Evolutionary conservation across 2,888 invertebrate species (phyloP).

Genomic region (Busseola fusca): DNA sequence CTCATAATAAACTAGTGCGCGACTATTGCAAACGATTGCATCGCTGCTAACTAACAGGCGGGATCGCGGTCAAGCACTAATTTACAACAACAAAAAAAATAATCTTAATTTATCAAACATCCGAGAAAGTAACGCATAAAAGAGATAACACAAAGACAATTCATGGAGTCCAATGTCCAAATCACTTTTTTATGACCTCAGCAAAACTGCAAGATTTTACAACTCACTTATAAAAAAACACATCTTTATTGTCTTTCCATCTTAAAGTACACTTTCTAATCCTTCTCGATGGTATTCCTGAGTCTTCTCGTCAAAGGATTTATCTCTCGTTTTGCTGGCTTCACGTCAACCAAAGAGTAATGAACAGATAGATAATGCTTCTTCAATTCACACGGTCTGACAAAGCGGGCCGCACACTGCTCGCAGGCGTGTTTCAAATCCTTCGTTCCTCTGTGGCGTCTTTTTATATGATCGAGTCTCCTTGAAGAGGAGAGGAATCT

Average conservation of each 20-base stretch:
- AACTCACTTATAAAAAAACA: slow-evolving; percentile 1
- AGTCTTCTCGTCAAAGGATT: slow-evolving; percentile 45
- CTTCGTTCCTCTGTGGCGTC: slow-evolving; percentile 73
- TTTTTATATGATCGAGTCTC: slow-evolving; percentile 78
- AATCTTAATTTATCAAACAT: slow-evolving; percentile 18
- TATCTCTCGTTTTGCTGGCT: slow-evolving; percentile 56
- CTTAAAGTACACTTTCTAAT: not conserved
- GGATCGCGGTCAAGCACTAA: too few relatives aligned
- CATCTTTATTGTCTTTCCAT: not conserved
- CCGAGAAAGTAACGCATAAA: not conserved
- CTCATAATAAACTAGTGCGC: too few relatives aligned
- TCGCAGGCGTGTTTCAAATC: slow-evolving; percentile 78
- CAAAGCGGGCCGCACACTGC: slow-evolving; percentile 77
- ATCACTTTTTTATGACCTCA: not conserved
- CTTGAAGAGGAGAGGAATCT: slow-evolving; percentile 81
- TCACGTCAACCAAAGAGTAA: slow-evolving; percentile 63
- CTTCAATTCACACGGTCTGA: slow-evolving; percentile 80
- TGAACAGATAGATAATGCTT: slow-evolving; percentile 78
- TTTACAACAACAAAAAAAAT: not conserved
- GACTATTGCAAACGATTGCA: too few relatives aligned
- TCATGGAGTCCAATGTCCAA: not conserved
- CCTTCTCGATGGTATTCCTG: slow-evolving; percentile 50
- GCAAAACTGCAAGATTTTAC: not conserved
- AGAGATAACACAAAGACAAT: not conserved
- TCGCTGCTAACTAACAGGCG: too few relatives aligned